These are phyloP conservation scores for Anguilla megastoma DNA, from an alignment of 2,797 vertebrate genomes.

Conservation along the genomic window DNA sequence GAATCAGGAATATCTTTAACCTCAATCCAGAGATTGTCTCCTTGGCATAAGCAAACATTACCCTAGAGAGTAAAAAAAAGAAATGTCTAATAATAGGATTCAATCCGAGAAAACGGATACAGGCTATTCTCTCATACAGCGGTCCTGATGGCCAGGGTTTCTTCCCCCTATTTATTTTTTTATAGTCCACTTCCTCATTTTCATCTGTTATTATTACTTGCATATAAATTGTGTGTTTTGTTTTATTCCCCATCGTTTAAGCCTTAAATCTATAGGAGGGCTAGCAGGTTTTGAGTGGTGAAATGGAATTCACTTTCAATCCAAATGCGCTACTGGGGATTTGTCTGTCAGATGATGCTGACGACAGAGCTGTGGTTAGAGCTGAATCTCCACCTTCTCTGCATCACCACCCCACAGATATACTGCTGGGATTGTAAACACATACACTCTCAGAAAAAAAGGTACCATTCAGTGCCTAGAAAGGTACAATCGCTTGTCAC, in stretches of 20 bases:
- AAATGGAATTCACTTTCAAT: background rate
- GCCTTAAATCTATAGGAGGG: constrained; percentile 2
- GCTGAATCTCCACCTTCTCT: background rate
- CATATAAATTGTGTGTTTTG: constrained; percentile 35
- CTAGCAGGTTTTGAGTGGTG: constrained; percentile 18
- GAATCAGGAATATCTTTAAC: constrained; percentile 74
- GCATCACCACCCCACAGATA: too few relatives aligned
- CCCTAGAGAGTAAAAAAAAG: background rate
- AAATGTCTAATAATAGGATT: background rate
- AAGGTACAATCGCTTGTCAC: too few relatives aligned
- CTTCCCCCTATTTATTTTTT: constrained; percentile 9
- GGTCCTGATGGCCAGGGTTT: too few relatives aligned
- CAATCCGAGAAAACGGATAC: background rate
- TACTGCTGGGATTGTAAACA: too few relatives aligned
- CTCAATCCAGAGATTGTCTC: constrained; percentile 55
- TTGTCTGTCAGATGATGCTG: background rate
- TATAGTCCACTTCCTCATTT: constrained; percentile 27
- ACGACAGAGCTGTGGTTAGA: background rate
- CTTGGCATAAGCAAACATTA: constrained; percentile 59
- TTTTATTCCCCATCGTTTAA: constrained; percentile 1
- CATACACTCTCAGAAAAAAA: too few relatives aligned
- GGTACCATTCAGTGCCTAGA: too few relatives aligned
- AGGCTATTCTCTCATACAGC: background rate
- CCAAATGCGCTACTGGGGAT: background rate
- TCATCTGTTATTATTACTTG: constrained; percentile 29